A percentile compares a stretch with the other conserved stretches of the same genome.
Evolutionary conservation across 2,888 invertebrate genomes (phyloP).

Genomic region (Lapara coniferarum): DNA sequence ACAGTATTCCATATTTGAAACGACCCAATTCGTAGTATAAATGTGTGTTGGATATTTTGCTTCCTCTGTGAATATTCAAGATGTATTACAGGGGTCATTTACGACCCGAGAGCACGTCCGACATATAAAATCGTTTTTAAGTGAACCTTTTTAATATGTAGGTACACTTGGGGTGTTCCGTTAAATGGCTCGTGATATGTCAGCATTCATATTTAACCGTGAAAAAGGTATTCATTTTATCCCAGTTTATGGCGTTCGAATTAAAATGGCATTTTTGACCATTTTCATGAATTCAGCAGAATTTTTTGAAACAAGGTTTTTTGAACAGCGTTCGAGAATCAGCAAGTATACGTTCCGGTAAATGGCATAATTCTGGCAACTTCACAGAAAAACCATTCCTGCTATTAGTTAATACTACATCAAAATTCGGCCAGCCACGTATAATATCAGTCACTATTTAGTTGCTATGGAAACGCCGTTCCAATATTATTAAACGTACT

Average conservation of each 20-base stretch:
- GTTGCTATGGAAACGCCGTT: too few species aligned
- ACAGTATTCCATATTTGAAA: background rate
- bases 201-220: conserved; percentile 31
- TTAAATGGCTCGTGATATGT: conserved; percentile 29
- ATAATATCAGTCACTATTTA: too few species aligned
- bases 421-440: too few species aligned
- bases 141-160: conserved; percentile 44
- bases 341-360: background rate
- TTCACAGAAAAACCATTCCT: too few species aligned
- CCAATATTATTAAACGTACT: too few species aligned
- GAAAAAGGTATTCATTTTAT: conserved; percentile 33
- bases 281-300: background rate
- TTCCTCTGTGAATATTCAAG: conserved; percentile 60
- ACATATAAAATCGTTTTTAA: conserved; percentile 56
- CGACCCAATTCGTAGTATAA: conserved; percentile 38
- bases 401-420: too few species aligned
- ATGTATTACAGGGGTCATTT: conserved; percentile 62
- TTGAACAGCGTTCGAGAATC: background rate
- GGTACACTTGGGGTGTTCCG: conserved; percentile 31
- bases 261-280: conserved; percentile 10
- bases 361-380: too few species aligned
- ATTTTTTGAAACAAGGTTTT: background rate
- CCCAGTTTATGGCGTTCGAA: conserved; percentile 32
- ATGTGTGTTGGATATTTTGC: conserved; percentile 40
- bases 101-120: conserved; percentile 43